phyloP scores from a whole-genome alignment of 2,113 vertebrate genomes.

The Drymodes brunneopygia region DNA sequence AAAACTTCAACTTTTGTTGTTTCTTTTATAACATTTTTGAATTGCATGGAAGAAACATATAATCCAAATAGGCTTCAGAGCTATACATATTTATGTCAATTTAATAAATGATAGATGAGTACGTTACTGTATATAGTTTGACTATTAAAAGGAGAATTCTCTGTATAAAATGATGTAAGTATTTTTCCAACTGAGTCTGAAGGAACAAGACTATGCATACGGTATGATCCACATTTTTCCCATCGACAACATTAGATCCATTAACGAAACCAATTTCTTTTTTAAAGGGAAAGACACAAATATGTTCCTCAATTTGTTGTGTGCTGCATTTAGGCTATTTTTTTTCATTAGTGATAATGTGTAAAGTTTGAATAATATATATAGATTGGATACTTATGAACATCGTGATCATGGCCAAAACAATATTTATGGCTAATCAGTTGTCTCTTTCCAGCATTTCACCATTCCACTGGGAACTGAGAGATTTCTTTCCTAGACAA shows the following conservation, averaged over 20 bases:
- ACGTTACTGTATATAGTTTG: background rate
- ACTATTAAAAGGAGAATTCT: background rate
- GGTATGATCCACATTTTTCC: background rate
- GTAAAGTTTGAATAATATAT: background rate
- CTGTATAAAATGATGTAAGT: background rate
- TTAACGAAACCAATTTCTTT: background rate
- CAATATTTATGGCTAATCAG: background rate
- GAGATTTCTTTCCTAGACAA: background rate
- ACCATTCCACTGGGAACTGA: background rate
- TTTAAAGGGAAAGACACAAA: background rate
- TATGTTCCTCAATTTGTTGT: background rate
- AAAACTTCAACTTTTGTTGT: background rate
- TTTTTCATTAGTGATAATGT: background rate
- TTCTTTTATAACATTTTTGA: background rate
- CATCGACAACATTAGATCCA: background rate
- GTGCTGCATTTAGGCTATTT: background rate
- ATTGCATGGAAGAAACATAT: background rate
- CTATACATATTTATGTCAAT: background rate
- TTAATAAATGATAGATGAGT: background rate
- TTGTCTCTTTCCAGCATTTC: background rate
- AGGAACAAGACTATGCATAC: background rate
- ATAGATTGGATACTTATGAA: background rate
- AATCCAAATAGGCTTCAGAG: background rate
- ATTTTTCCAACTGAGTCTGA: background rate
- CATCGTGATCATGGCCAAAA: background rate